Percentiles rank a stretch among this genome's conserved stretches.
phyloP scores from a whole-genome alignment of 2,888 invertebrate genomes.

The Balanococcus diminutus region DNA sequence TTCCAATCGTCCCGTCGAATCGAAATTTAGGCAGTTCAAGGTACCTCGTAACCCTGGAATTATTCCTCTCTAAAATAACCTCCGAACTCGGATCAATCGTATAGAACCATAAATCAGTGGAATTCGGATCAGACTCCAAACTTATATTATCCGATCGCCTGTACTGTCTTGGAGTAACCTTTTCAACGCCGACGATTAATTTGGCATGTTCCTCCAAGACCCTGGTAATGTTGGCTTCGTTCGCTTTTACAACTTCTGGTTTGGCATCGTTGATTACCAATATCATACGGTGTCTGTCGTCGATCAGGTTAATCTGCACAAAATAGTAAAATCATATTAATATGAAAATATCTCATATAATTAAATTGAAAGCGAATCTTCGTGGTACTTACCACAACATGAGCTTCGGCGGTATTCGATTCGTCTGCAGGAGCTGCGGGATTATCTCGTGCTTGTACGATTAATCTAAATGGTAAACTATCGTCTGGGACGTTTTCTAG shows the following conservation, averaged over 20 bases:
- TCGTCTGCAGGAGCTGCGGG: conserved; percentile 68
- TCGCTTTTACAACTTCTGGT: conserved; percentile 71
- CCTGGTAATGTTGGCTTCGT: conserved; percentile 66
- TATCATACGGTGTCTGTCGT: conserved; percentile 77
- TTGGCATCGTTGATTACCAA: conserved; percentile 77
- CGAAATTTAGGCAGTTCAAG: neutral
- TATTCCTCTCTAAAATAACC: conserved; percentile 74
- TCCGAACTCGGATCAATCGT: conserved; percentile 80
- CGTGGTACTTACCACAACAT: conserved; percentile 68
- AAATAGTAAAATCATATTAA: neutral
- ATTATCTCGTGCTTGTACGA: conserved; percentile 76
- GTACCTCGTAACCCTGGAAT: conserved; percentile 72
- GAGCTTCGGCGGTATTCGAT: conserved; percentile 69
- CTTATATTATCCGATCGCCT: conserved; percentile 74
- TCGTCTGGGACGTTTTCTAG: conserved; percentile 72
- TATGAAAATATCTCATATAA: neutral
- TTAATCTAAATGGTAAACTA: conserved; percentile 75
- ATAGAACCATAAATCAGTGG: conserved; percentile 88
- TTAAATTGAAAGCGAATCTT: neutral
- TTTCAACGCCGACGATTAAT: conserved; percentile 80
- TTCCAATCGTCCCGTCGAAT: too few relatives aligned
- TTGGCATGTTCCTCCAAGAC: conserved; percentile 76
- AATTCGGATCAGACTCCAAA: conserved; percentile 71
- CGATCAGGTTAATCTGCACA: conserved; percentile 75
- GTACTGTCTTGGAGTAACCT: conserved; percentile 77